A percentile compares a stretch with the other conserved stretches of the same genome.
These are phyloP conservation scores for Pantala flavescens DNA, from an alignment of 1,140 invertebrate genomes.

Conservation along the genomic window DNA sequence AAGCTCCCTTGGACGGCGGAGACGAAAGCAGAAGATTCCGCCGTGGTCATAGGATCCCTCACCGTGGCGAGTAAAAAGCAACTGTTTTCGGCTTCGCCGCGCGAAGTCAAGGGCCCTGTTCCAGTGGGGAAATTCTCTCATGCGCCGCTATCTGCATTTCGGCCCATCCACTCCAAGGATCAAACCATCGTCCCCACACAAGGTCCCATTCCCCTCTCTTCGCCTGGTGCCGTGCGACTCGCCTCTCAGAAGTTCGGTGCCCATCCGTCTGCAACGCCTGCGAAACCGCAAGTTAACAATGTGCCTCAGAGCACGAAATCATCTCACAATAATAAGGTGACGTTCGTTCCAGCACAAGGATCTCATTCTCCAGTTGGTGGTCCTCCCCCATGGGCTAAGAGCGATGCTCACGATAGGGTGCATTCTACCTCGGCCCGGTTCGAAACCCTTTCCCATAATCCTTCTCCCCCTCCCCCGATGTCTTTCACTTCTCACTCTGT, in stretches of 20 bases:
- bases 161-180: slow-evolving; percentile 41
- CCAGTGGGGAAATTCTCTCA: slow-evolving; percentile 53
- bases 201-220: slow-evolving; percentile 34
- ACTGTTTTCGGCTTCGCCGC: slow-evolving; percentile 10
- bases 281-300: neutral
- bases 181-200: slow-evolving; percentile 29
- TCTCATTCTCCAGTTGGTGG: neutral
- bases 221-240: slow-evolving; percentile 29
- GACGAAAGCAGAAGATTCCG: slow-evolving; percentile 20
- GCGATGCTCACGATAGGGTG: slow-evolving; percentile 14
- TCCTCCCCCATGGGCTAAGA: slow-evolving; percentile 19
- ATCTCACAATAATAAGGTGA: neutral
- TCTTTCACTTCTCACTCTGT: neutral
- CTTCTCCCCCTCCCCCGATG: slow-evolving; percentile 15
- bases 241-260: slow-evolving; percentile 26
- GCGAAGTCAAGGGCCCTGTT: slow-evolving; percentile 26
- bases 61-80: slow-evolving; percentile 33
- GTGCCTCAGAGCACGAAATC: neutral
- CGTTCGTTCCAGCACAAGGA: neutral
- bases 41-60: slow-evolving; percentile 34
- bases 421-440: slow-evolving; percentile 20
- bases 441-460: slow-evolving; percentile 19
- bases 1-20: slow-evolving; percentile 29
- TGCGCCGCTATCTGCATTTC: slow-evolving; percentile 57
- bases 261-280: neutral